A percentile compares a stretch with the other conserved stretches of the same genome.
Evolutionary conservation across 1,140 invertebrate genomes (phyloP).

Genomic region (Caenorhabditis latens): DNA sequence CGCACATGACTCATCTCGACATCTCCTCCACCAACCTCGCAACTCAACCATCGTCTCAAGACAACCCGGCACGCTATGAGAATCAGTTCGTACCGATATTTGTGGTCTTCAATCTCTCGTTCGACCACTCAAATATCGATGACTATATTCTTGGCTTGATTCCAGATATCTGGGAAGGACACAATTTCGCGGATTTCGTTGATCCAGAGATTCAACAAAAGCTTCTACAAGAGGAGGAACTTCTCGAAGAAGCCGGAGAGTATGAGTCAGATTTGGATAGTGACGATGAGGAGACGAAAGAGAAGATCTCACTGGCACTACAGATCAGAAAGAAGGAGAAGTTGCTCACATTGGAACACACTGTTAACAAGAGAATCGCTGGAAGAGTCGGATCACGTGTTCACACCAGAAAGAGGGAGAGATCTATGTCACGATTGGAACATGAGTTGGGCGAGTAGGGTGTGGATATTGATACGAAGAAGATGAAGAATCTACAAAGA

Average conservation of each 20-base stretch:
- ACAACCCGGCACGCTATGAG: slow-evolving; percentile 59
- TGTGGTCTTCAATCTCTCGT: slow-evolving; percentile 76
- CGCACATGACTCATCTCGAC: slow-evolving; percentile 86
- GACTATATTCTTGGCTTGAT: slow-evolving; percentile 82
- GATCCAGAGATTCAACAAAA: slow-evolving; percentile 95
- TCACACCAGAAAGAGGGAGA: slow-evolving; percentile 79
- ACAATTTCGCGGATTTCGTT: slow-evolving; percentile 98
- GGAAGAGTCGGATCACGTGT: slow-evolving; percentile 67
- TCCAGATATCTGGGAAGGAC: slow-evolving; percentile 96
- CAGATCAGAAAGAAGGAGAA: slow-evolving; percentile 91
- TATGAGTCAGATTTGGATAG: slow-evolving; percentile 88
- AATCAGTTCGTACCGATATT: slow-evolving; percentile 63
- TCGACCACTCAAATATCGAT: slow-evolving; percentile 88
- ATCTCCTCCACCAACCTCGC: slow-evolving; percentile 91
- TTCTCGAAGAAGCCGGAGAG: slow-evolving; percentile 87
- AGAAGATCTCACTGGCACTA: slow-evolving; percentile 86
- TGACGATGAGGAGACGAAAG: slow-evolving; percentile 88
- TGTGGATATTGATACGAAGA: slow-evolving; percentile 87
- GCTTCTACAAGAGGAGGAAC: slow-evolving; percentile 91
- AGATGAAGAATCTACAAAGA: slow-evolving; percentile 81
- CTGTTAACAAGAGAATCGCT: slow-evolving; percentile 84
- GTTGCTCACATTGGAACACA: slow-evolving; percentile 81
- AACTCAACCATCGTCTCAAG: slow-evolving; percentile 81
- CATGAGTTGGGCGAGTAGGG: slow-evolving; percentile 89
- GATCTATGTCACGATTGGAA: slow-evolving; percentile 83